Percentiles rank a stretch among this genome's conserved stretches.
These are phyloP conservation scores for Macroramphosus scolopax DNA, from an alignment of 2,797 vertebrate species.

Conservation along the genomic window DNA sequence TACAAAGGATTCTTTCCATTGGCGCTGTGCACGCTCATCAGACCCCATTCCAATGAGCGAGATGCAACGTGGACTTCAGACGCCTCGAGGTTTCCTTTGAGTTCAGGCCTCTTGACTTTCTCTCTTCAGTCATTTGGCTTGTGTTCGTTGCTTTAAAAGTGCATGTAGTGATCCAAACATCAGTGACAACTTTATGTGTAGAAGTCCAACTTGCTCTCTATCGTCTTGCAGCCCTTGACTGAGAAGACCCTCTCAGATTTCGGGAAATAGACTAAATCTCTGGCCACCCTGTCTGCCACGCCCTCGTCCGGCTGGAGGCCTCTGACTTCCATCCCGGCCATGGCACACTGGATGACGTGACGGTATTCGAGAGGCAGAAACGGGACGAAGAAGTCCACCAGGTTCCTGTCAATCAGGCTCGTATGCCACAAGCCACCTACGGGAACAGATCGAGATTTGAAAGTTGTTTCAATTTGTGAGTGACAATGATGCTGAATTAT, in stretches of 20 bases:
- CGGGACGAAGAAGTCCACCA: constrained; percentile 92
- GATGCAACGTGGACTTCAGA: too few species aligned
- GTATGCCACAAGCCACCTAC: constrained; percentile 90
- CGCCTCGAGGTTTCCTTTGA: too few species aligned
- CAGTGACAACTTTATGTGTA: constrained; percentile 56
- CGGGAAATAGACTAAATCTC: constrained; percentile 86
- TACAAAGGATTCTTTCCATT: too few species aligned
- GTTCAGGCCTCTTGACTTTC: too few species aligned
- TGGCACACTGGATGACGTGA: constrained; percentile 85
- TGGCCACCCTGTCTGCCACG: constrained; percentile 76
- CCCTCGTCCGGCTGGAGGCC: not conserved
- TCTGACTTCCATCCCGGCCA: constrained; percentile 81
- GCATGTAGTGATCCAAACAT: constrained; percentile 32
- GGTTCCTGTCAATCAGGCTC: constrained; percentile 87
- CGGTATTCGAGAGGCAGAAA: constrained; percentile 90
- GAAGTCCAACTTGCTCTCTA: constrained; percentile 84
- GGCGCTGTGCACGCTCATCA: too few species aligned
- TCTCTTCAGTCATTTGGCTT: constrained; percentile 30
- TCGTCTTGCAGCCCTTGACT: constrained; percentile 91
- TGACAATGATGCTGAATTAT: not conserved
- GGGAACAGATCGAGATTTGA: not conserved
- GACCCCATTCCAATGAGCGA: too few species aligned
- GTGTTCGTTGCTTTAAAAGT: constrained; percentile 44
- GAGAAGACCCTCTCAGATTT: constrained; percentile 84
- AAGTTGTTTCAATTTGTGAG: too few species aligned